Base-by-base conservation (phyloP, 1,140 invertebrate genomes). In the Meloidogyne exigua region DNA sequence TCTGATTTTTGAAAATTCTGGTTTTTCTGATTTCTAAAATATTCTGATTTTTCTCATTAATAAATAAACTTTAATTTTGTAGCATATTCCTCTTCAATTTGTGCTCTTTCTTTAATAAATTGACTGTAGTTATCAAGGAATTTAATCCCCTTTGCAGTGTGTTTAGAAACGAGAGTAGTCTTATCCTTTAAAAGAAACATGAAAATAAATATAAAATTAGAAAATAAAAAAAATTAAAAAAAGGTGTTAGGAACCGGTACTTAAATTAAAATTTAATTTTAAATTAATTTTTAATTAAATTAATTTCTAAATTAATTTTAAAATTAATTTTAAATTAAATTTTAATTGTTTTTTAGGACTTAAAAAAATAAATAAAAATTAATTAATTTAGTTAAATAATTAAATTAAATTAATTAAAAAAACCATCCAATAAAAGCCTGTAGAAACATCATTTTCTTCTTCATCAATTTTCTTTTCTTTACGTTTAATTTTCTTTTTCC, bases 131-230 rank as follows among this genome's bases (percentile, higher is more conserved):
- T 92, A 88, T 98, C 96, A 88, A 97, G 91, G 90, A 97, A 96
- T 83, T 98, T 95, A 84, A 98, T 96, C 85, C 96, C 95, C 90
- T 95, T 96, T 88, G 95, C 92, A 83, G 96, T 97, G 89, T 98
- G 95, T 81, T 91, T 89, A 83, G 94, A 92, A 88, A 98, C 91
- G 90, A 94, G 94, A 85, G 97, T 95, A 90, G 94, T 96, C 90
- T 98, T 95, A 91, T 98, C 96, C 96, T 98, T 84, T 76, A 87
- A 87, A 76, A 9, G 15, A 12, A 15, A 57, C 49, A 13, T 25
- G 11, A 7, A 64, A 73, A 28, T 12, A 36, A 67, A n/a, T 18
- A 3, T 21, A 32, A 13, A 4, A 69, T 69, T 36, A 64, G 64
- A 39, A 7, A 39, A 9, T 9, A 7, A 39, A 39, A 9, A 9